Conservation (phyloP, 1,140 invertebrate species). For the Drosophila pandora region DNA sequence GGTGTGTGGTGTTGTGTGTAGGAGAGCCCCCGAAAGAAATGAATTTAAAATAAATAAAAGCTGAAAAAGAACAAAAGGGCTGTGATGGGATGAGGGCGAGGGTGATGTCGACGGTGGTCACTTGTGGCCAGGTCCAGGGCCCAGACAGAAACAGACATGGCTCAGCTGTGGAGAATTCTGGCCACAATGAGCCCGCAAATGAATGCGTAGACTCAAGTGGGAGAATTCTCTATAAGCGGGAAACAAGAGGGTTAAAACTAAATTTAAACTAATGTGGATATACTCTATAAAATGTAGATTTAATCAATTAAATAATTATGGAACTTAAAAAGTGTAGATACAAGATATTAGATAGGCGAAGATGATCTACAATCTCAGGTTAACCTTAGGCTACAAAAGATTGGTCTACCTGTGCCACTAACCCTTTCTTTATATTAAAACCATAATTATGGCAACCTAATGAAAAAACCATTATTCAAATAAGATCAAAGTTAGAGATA, state of each 20-base stretch:
- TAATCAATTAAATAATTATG: too few relatives aligned
- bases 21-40: constrained; percentile 64
- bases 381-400: neutral
- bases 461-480: neutral
- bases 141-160: neutral
- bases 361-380: too few relatives aligned
- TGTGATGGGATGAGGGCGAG: constrained; percentile 56
- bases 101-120: constrained; percentile 61
- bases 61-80: constrained; percentile 71
- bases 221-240: constrained; percentile 26
- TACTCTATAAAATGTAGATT: constrained; percentile 12
- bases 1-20: constrained; percentile 28
- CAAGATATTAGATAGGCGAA: too few relatives aligned
- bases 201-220: constrained; percentile 76
- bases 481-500: neutral
- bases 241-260: neutral
- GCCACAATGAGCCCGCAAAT: constrained; percentile 78
- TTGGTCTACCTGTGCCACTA: neutral
- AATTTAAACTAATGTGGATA: neutral
- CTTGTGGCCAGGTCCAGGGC: constrained; percentile 27
- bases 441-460: neutral
- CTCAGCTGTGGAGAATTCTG: constrained; percentile 24
- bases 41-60: constrained; percentile 82
- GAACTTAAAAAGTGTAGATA: too few relatives aligned
- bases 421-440: neutral